Evolutionary conservation across 2,113 vertebrate species (phyloP).

Genomic region (Pseudonaja textilis): DNA sequence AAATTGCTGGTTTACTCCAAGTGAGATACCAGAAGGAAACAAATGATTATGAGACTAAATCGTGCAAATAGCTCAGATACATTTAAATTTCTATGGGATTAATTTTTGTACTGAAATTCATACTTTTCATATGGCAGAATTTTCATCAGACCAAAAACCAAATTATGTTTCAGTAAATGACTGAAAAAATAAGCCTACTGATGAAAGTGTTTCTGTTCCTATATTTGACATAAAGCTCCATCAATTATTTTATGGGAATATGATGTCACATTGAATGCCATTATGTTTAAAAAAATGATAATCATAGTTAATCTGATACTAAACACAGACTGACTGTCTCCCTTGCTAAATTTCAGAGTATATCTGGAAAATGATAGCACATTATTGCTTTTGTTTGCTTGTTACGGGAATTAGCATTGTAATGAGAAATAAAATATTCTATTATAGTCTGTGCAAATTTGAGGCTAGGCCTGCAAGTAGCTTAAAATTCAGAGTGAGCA

Average conservation of each 20-base stretch:
- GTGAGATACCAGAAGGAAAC: not conserved
- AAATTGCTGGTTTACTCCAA: not conserved
- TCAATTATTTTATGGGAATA: not conserved
- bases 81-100: not conserved
- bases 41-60: conserved; percentile 25
- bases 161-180: not conserved
- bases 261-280: not conserved
- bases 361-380: not conserved
- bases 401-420: not conserved
- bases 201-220: not conserved
- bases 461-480: not conserved
- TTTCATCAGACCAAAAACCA: not conserved
- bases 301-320: not conserved
- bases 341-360: not conserved
- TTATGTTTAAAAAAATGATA: not conserved
- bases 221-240: not conserved
- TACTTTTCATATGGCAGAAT: not conserved
- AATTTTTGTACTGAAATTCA: not conserved
- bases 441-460: not conserved
- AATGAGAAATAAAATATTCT: not conserved
- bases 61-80: conserved; percentile 4
- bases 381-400: not conserved
- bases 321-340: not conserved
- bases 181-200: not conserved
- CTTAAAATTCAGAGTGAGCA: not conserved